Conservation (phyloP, 92 coral and sea anemone genomes). For the Parazoanthus darwini region DNA sequence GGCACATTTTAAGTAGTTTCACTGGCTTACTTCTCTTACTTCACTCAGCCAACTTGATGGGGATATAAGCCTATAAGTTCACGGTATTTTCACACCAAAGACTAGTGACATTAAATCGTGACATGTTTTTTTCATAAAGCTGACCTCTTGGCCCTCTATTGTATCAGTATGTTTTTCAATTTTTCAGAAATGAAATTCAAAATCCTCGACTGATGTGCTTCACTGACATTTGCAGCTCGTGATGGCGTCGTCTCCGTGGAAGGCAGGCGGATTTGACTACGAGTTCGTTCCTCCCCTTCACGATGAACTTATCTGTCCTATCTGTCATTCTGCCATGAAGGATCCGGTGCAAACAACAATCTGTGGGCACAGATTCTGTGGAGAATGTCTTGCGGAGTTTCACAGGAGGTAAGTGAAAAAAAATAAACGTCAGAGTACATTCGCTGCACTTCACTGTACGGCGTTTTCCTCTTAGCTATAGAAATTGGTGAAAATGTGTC, state of each 20-base stretch:
- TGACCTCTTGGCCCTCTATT: no score
- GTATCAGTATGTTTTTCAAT: no score
- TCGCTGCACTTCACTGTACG: no score
- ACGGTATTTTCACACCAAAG: no score
- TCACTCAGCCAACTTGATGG: no score
- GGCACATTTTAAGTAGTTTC: no score
- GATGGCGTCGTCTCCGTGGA: neutral
- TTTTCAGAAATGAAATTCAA: neutral
- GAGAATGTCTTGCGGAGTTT: neutral
- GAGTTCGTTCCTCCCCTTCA: no score
- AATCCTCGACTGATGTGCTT: neutral
- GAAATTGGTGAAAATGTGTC: neutral
- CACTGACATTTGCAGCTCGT: neutral
- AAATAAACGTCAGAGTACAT: neutral
- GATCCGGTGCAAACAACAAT: neutral
- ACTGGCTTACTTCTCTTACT: no score
- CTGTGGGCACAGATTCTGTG: neutral
- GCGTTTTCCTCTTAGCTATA: neutral
- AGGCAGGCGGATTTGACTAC: neutral
- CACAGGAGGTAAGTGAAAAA: neutral
- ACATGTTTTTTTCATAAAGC: no score
- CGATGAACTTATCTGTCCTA: neutral
- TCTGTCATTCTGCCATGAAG: neutral
- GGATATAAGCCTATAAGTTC: no score
- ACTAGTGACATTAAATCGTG: no score